phyloP scores from a whole-genome alignment of 1,140 invertebrate genomes.

The Psilanteris sp. region DNA sequence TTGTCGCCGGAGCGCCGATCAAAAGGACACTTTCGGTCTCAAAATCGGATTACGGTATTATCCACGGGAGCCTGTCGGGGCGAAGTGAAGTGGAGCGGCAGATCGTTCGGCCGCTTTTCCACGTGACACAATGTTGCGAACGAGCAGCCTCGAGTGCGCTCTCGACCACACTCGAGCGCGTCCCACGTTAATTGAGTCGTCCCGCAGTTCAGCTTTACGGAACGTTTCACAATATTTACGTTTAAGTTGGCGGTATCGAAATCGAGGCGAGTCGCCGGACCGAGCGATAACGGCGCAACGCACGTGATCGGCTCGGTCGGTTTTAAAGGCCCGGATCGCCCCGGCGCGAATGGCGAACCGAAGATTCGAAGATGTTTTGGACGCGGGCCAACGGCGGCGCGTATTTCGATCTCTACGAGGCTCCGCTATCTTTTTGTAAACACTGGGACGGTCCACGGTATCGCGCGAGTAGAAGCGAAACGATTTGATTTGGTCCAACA shows the following conservation, averaged over 20 bases:
- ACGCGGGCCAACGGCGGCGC: too few species aligned
- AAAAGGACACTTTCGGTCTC: slow-evolving; percentile 67
- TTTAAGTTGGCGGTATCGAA: background rate
- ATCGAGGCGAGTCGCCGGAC: too few species aligned
- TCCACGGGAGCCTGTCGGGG: slow-evolving; percentile 40
- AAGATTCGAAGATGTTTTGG: too few species aligned
- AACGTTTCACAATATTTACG: slow-evolving; percentile 24
- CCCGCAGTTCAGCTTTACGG: background rate
- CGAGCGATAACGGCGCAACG: too few species aligned
- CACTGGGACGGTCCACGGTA: too few species aligned
- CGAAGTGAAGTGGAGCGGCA: slow-evolving; percentile 68
- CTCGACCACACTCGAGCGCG: background rate
- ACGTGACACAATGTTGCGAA: slow-evolving; percentile 39
- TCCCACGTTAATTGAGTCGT: slow-evolving; percentile 19
- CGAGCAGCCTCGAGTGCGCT: slow-evolving; percentile 8
- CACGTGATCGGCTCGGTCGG: too few species aligned
- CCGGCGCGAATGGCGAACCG: too few species aligned
- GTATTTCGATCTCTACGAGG: too few species aligned
- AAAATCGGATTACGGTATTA: slow-evolving; percentile 78
- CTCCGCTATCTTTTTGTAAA: too few species aligned
- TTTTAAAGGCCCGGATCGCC: too few species aligned
- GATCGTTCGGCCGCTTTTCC: slow-evolving; percentile 54
- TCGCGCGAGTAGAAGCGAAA: too few species aligned
- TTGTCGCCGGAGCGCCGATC: slow-evolving; percentile 46
- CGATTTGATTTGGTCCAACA: too few species aligned